Conservation (phyloP, 2,113 vertebrate species). For the Anhinga rufa region DNA sequence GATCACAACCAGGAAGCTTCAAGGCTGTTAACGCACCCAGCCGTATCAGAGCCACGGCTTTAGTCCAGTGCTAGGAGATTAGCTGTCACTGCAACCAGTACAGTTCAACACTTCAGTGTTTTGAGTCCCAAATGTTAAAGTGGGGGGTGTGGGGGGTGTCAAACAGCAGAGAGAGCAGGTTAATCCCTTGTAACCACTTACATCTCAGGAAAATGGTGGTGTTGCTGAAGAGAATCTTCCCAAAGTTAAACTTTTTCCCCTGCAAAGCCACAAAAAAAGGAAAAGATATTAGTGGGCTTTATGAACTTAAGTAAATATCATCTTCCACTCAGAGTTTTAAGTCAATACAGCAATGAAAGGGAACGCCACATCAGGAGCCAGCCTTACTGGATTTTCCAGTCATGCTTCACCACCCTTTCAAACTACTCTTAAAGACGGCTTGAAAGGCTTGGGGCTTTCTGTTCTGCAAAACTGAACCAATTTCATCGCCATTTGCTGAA, state of each 20-base stretch:
- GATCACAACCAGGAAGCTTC: not conserved
- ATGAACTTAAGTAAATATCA: not conserved
- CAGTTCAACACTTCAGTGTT: not conserved
- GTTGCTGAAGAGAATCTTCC: conserved; percentile 80
- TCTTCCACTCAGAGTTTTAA: not conserved
- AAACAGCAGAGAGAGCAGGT: not conserved
- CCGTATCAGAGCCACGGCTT: not conserved
- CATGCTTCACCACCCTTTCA: not conserved
- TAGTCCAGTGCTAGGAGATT: not conserved
- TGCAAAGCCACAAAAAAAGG: conserved; percentile 42
- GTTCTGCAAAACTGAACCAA: not conserved
- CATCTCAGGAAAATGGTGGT: conserved; percentile 77
- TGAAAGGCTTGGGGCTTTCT: not conserved
- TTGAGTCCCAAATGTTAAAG: not conserved
- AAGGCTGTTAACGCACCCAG: not conserved
- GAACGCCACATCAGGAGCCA: not conserved
- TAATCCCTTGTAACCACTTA: conserved; percentile 60
- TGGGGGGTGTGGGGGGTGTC: rapidly evolving
- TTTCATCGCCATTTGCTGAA: not conserved
- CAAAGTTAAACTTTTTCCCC: conserved; percentile 76
- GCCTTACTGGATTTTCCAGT: conserved; percentile 47
- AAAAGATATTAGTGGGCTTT: not conserved
- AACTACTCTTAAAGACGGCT: not conserved
- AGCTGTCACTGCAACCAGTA: not conserved
- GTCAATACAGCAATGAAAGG: not conserved